Evolutionary conservation across 2,888 invertebrate genomes (phyloP).

Genomic region (Cosmorhoe ocellata): DNA sequence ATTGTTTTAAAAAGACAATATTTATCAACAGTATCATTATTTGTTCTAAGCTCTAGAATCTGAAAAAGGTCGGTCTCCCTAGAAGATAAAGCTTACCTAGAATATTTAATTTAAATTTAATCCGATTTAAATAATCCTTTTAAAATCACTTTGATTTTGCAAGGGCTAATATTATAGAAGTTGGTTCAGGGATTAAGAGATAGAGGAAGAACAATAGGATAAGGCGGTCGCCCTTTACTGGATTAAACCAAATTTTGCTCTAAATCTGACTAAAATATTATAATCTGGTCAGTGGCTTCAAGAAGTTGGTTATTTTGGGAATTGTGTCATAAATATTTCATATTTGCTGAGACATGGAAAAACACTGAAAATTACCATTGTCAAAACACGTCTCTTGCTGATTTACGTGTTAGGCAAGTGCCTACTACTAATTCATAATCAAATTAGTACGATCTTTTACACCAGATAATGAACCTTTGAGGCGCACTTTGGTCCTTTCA

Average conservation of each 20-base stretch:
- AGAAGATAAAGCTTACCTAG: conserved; percentile 1
- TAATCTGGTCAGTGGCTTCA: conserved; percentile 11
- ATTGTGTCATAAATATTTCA: not conserved
- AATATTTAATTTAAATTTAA: conserved; percentile 1
- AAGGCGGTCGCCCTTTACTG: conserved; percentile 9
- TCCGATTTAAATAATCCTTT: conserved; percentile 1
- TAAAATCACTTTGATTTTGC: conserved; percentile 1
- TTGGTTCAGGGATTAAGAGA: not conserved
- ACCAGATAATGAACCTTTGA: too few species aligned
- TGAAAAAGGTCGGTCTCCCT: not conserved
- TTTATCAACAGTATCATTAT: conserved; percentile 25
- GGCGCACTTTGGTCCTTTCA: too few species aligned
- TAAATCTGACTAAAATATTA: conserved; percentile 2
- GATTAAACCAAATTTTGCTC: conserved; percentile 12
- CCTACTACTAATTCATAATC: too few species aligned
- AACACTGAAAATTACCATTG: not conserved
- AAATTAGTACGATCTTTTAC: too few species aligned
- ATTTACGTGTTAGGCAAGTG: too few species aligned
- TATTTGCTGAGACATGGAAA: not conserved
- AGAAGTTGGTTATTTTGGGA: not conserved
- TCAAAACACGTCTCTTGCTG: too few species aligned
- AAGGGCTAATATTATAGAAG: not conserved
- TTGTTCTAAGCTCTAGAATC: conserved; percentile 7
- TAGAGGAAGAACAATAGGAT: not conserved
- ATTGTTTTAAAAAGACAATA: conserved; percentile 17